Evolutionary conservation across 1,140 invertebrate genomes (phyloP).

Genomic region (Lasaia peninsularis): DNA sequence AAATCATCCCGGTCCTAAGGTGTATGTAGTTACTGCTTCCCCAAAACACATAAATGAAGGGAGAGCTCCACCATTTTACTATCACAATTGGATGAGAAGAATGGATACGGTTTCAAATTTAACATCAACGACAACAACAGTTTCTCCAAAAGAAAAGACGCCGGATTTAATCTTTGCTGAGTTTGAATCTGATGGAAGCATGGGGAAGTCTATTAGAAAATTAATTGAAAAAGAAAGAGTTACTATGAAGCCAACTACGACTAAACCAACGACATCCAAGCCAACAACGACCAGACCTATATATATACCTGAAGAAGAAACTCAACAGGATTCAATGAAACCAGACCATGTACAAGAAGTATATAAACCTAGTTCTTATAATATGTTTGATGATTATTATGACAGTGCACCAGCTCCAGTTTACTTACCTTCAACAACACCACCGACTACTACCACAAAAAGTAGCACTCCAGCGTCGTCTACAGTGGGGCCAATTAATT

Average conservation of each 20-base stretch:
- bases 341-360: conserved; percentile 13
- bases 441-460: conserved; percentile 27
- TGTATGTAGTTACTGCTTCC: conserved; percentile 65
- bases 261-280: conserved; percentile 41
- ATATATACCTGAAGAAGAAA: conserved; percentile 51
- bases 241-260: conserved; percentile 36
- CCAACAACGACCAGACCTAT: conserved; percentile 47
- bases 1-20: conserved; percentile 51
- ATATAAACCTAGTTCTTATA: not conserved
- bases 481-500: conserved; percentile 30
- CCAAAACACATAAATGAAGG: conserved; percentile 43
- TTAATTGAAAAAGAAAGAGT: conserved; percentile 57
- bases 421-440: conserved; percentile 36
- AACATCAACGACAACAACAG: conserved; percentile 39
- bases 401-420: conserved; percentile 39
- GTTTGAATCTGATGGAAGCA: conserved; percentile 55
- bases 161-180: conserved; percentile 70
- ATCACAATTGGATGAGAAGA: conserved; percentile 64
- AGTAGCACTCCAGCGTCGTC: conserved; percentile 30
- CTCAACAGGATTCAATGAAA: conserved; percentile 40
- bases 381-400: conserved; percentile 36
- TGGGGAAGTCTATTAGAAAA: conserved; percentile 61
- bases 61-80: conserved; percentile 60
- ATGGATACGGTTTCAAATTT: conserved; percentile 48
- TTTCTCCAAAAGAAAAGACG: conserved; percentile 40